These are phyloP conservation scores for Arizona elegans DNA, from an alignment of 2,113 vertebrate genomes.

Conservation along the genomic window DNA sequence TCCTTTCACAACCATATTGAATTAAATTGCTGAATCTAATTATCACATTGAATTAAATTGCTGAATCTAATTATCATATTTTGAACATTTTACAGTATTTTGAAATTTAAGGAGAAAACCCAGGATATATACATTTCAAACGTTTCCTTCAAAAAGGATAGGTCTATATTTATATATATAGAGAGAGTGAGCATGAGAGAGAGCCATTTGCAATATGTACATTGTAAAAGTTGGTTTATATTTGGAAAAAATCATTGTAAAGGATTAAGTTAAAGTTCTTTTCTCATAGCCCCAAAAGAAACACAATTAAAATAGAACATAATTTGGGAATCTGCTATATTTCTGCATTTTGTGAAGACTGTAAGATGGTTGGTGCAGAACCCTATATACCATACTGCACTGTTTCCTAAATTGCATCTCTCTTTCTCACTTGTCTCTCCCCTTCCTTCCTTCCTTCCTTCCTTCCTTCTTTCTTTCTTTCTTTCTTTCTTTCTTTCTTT, in stretches of 20 bases:
- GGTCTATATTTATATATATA: background rate
- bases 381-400: background rate
- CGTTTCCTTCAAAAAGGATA: background rate
- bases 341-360: background rate
- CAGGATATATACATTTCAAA: background rate
- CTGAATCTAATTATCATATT: background rate
- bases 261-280: background rate
- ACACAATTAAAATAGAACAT: background rate
- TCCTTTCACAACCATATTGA: constrained; percentile 7
- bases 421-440: background rate
- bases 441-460: too few species aligned
- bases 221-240: background rate
- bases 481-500: too few species aligned
- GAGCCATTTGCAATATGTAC: background rate
- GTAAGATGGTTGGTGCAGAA: background rate
- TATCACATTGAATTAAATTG: constrained; percentile 13
- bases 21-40: constrained; percentile 17
- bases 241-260: background rate
- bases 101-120: background rate
- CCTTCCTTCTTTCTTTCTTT: too few species aligned
- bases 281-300: background rate
- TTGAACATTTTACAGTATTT: background rate
- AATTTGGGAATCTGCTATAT: background rate
- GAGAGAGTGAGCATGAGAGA: background rate
- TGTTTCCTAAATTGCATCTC: background rate